phyloP scores from a whole-genome alignment of 2,888 invertebrate species.

The Diplazon laetatorius region DNA sequence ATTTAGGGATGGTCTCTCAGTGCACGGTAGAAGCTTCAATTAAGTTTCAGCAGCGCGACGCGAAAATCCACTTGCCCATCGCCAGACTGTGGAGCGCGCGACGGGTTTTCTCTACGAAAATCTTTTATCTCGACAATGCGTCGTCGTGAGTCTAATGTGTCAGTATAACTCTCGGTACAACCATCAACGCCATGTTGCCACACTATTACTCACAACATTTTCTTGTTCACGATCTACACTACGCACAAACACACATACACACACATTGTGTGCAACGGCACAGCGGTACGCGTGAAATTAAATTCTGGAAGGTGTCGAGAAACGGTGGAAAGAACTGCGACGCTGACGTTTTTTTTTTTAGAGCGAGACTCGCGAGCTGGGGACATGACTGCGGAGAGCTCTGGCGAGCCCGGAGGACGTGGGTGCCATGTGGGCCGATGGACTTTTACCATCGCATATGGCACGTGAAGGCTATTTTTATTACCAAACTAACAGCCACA shows the following conservation, averaged over 20 bases:
- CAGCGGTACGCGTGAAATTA: constrained; percentile 47
- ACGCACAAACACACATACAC: neutral
- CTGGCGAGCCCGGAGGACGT: constrained; percentile 47
- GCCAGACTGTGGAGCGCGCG: constrained; percentile 52
- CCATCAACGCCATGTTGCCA: constrained; percentile 32
- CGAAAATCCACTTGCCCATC: constrained; percentile 65
- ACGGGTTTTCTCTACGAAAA: constrained; percentile 45
- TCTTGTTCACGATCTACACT: constrained; percentile 9
- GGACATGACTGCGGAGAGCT: constrained; percentile 31
- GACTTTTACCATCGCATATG: constrained; percentile 74
- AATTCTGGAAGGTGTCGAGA: constrained; percentile 40
- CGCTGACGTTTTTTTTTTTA: constrained; percentile 40
- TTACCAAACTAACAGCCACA: constrained; percentile 64
- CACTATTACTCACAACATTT: constrained; percentile 35
- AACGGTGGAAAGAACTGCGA: constrained; percentile 23
- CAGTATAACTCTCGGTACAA: constrained; percentile 24
- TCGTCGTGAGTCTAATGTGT: constrained; percentile 10
- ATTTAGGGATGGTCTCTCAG: constrained; percentile 48
- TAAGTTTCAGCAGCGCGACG: constrained; percentile 65
- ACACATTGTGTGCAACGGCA: neutral
- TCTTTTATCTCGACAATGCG: constrained; percentile 42
- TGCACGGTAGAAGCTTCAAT: constrained; percentile 61
- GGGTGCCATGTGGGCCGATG: constrained; percentile 71
- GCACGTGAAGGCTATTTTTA: constrained; percentile 74
- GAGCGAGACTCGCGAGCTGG: constrained; percentile 23